These are phyloP conservation scores for Archaeoteleia sp. DNA, from an alignment of 2,888 invertebrate species.

Conservation along the genomic window DNA sequence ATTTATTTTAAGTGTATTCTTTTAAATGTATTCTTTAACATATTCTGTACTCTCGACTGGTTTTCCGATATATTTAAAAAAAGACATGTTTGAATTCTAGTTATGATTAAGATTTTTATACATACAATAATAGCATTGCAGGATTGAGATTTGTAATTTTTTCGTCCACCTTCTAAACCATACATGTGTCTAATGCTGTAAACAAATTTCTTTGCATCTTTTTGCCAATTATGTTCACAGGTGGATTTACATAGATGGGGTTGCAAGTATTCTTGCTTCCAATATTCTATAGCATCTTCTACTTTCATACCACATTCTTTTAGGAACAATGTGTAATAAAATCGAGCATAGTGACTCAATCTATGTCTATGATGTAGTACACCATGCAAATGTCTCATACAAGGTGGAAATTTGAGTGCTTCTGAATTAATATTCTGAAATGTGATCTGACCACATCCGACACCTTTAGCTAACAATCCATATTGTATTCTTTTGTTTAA, in stretches of 20 bases:
- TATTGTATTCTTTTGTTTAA: constrained; percentile 59
- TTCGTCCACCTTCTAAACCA: constrained; percentile 82
- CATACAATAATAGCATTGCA: constrained; percentile 80
- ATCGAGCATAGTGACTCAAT: constrained; percentile 80
- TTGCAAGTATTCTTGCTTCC: constrained; percentile 80
- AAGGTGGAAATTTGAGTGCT: constrained; percentile 78
- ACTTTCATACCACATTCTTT: constrained; percentile 83
- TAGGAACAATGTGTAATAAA: constrained; percentile 82
- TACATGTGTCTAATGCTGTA: constrained; percentile 84
- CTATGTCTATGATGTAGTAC: constrained; percentile 78
- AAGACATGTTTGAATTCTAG: no score
- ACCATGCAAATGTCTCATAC: constrained; percentile 80
- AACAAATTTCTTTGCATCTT: constrained; percentile 79
- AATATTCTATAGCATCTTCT: constrained; percentile 80
- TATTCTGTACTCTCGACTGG: no score
- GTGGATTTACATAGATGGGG: constrained; percentile 72
- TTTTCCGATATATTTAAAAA: no score
- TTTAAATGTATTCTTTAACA: no score
- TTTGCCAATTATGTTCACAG: constrained; percentile 81
- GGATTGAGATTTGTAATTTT: constrained; percentile 78
- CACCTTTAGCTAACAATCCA: constrained; percentile 45
- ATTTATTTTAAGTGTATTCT: no score
- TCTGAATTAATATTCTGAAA: constrained; percentile 73
- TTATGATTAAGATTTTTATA: constrained; percentile 61
- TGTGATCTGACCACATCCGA: constrained; percentile 57